Evolutionary conservation across 1,140 invertebrate genomes (phyloP), one percentile per base, ranked within the genome.

Genomic region (Lordiphosa stackelbergi): DNA sequence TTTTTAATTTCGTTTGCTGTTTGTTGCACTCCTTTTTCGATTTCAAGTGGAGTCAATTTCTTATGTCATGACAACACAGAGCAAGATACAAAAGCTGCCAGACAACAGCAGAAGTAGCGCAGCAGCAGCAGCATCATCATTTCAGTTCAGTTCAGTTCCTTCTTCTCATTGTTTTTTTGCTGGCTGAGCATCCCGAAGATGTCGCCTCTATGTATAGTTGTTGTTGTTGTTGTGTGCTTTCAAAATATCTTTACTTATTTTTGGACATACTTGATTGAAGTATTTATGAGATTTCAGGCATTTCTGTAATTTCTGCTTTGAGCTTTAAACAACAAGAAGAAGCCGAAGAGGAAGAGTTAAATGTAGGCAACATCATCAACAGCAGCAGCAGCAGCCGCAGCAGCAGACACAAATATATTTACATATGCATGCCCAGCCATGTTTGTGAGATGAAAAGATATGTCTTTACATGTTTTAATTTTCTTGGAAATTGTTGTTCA

Each of bases 381-480:
- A 31, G 28, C 28, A 31, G 37, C 48, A 63, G 41, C 65, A 58
- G 43, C 59, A 48, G 48, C 41, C 41, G 28, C 28, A 7, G 28
- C 28, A 7, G 28, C 53, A n/a, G 43, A 35, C 36, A 22, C 51
- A 53, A 45, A 40, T 49, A 55, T 56, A 68, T 54, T 66, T 58
- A 66, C 73, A 72, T 72, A 77, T 71, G 63, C 62, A 68, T 66
- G 53, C 58, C 51, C 62, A 56, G 61, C 71, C 71, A 81, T 81
- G 75, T 81, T 81, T 83, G 77, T 81, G 55, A 83, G 75, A 81
- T 81, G 72, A 81, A 81, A 81, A 81, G 75, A 83, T 81, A 81
- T 81, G 75, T 81, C 77, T 81, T 79, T 75, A 83, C 75, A 83
- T 81, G 75, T 81, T 81, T 81, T 81, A 81, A 81, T 81, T 81